These are phyloP conservation scores for Atractosteus spatula DNA, from an alignment of 2,113 vertebrate species.

Conservation along the genomic window DNA sequence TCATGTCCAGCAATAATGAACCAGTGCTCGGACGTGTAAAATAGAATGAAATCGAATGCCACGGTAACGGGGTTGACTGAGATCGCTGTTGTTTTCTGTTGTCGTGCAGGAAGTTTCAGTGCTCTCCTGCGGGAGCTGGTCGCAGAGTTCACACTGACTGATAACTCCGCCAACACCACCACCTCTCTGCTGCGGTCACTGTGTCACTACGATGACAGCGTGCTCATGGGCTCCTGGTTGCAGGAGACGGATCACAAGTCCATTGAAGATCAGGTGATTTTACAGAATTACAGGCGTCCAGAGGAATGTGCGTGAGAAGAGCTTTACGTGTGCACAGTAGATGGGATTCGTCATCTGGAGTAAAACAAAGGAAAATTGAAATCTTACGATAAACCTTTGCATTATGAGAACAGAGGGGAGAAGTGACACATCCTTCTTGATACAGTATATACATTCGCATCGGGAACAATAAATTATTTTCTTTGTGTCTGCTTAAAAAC, in stretches of 20 bases:
- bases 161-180: constrained; percentile 97
- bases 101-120: constrained; percentile 82
- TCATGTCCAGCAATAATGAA: too few relatives aligned
- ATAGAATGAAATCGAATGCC: neutral
- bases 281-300: neutral
- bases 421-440: too few relatives aligned
- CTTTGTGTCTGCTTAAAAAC: too few relatives aligned
- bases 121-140: constrained; percentile 92
- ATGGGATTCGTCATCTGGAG: too few relatives aligned
- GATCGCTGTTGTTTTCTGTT: neutral
- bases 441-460: too few relatives aligned
- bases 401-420: too few relatives aligned
- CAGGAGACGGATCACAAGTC: constrained; percentile 98
- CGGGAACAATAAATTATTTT: too few relatives aligned
- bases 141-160: constrained; percentile 96
- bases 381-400: too few relatives aligned
- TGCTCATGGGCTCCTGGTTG: constrained; percentile 98
- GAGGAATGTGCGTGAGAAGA: too few relatives aligned
- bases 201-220: constrained; percentile 96
- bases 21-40: too few relatives aligned
- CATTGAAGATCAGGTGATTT: constrained; percentile 92
- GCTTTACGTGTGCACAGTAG: too few relatives aligned
- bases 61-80: constrained; percentile 3
- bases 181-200: constrained; percentile 93
- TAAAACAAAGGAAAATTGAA: too few relatives aligned